phyloP scores from a whole-genome alignment of 2,888 invertebrate species.

The Microplitis deprimator region DNA sequence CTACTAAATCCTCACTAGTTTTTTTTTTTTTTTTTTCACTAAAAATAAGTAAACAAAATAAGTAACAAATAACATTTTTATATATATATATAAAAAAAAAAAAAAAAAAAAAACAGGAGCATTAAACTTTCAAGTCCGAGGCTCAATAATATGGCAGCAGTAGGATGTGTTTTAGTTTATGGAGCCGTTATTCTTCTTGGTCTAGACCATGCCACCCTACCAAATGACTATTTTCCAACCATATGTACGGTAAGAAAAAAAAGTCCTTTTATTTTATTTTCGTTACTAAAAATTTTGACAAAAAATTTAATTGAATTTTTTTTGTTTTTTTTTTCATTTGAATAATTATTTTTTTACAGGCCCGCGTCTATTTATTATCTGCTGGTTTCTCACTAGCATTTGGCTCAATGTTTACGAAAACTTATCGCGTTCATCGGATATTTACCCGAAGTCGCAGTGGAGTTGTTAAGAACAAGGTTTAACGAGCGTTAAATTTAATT shows the following conservation, averaged over 20 bases:
- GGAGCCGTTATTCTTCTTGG: constrained; percentile 89
- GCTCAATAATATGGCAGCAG: constrained; percentile 91
- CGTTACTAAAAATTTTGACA: not conserved
- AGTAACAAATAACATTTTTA: too few species aligned
- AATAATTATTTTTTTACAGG: constrained; percentile 73
- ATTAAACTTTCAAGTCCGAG: constrained; percentile 94
- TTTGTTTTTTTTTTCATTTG: not conserved
- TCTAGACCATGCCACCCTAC: constrained; percentile 85
- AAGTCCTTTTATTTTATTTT: not conserved
- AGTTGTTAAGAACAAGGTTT: constrained; percentile 87
- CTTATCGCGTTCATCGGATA: constrained; percentile 92
- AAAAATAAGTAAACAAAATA: too few species aligned
- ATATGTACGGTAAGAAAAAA: constrained; percentile 85
- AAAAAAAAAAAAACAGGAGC: constrained; percentile 74
- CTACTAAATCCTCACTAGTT: not conserved
- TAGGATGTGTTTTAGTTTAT: constrained; percentile 93
- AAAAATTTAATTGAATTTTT: constrained; percentile 36
- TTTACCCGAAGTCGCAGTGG: constrained; percentile 88
- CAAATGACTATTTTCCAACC: constrained; percentile 81
- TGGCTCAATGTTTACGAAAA: constrained; percentile 96
- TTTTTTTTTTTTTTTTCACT: too few species aligned
- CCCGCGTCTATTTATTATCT: constrained; percentile 88
- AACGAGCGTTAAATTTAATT: constrained; percentile 11
- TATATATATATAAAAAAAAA: too few species aligned
- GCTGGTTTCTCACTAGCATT: constrained; percentile 93